Conservation (phyloP, 2,113 vertebrate species). For the Petroica traversi region DNA sequence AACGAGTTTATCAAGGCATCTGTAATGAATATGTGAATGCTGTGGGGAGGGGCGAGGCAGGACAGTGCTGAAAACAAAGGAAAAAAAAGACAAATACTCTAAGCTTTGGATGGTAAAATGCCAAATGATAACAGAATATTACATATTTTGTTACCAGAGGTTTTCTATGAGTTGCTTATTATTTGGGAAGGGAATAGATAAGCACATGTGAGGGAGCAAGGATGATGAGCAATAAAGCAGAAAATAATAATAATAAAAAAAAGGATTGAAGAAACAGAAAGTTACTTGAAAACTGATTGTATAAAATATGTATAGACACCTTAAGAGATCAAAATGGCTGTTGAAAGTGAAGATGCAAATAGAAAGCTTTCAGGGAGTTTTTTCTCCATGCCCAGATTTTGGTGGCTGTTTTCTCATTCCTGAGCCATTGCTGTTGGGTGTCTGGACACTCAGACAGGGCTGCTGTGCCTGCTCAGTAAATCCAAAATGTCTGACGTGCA, state of each 20-base stretch:
- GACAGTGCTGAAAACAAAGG: slow-evolving; percentile 35
- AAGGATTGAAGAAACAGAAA: background rate
- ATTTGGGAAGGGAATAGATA: slow-evolving; percentile 7
- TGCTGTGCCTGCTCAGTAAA: slow-evolving; percentile 23
- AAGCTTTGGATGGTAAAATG: slow-evolving; percentile 21
- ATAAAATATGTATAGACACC: background rate
- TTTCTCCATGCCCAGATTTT: background rate
- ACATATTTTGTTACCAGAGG: slow-evolving; percentile 12
- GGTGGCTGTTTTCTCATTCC: background rate
- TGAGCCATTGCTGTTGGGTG: background rate
- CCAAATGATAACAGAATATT: slow-evolving; percentile 44
- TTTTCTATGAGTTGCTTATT: slow-evolving; percentile 26
- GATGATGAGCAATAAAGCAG: background rate
- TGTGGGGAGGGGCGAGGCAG: background rate
- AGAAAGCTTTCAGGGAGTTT: background rate
- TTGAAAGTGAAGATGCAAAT: background rate
- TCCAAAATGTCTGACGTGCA: slow-evolving; percentile 54
- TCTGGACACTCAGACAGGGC: background rate
- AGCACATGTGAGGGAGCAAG: background rate
- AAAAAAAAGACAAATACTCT: background rate
- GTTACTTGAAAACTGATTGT: background rate
- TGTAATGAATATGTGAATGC: slow-evolving; percentile 27
- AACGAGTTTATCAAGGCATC: slow-evolving; percentile 45
- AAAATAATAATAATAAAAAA: background rate
- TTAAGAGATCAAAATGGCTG: slow-evolving; percentile 23